Conservation (phyloP, 2,888 invertebrate genomes). For the Urechis unicinctus region DNA sequence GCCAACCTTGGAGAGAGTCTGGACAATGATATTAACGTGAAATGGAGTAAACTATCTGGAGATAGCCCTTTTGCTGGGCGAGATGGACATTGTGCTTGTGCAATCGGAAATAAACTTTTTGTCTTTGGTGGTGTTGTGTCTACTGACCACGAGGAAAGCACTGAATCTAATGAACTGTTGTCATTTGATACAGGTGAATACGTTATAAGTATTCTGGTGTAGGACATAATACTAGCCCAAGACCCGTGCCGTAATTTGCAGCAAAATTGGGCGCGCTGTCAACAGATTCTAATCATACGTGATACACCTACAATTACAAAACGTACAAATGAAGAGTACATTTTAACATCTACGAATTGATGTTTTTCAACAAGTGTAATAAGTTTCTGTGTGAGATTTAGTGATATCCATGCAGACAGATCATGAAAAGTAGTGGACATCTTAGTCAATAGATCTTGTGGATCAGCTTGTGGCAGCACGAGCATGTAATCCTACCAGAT, state of each 20-base stretch:
- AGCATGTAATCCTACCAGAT: too few species aligned
- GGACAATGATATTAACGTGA: background rate
- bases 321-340: background rate
- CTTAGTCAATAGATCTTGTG: too few species aligned
- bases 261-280: too few species aligned
- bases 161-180: background rate
- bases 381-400: too few species aligned
- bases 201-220: background rate
- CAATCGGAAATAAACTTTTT: background rate
- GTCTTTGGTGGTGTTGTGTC: background rate
- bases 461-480: too few species aligned
- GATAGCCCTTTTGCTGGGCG: background rate
- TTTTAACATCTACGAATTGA: too few species aligned
- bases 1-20: background rate
- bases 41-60: background rate
- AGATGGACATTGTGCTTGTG: background rate
- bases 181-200: background rate
- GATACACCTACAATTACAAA: background rate
- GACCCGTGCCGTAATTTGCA: too few species aligned
- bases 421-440: too few species aligned
- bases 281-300: too few species aligned
- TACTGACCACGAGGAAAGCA: background rate
- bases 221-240: too few species aligned
- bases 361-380: too few species aligned
- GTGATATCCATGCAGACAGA: too few species aligned